Conservation (phyloP, 1,140 invertebrate genomes). For the Zaprionus vittiger region DNA sequence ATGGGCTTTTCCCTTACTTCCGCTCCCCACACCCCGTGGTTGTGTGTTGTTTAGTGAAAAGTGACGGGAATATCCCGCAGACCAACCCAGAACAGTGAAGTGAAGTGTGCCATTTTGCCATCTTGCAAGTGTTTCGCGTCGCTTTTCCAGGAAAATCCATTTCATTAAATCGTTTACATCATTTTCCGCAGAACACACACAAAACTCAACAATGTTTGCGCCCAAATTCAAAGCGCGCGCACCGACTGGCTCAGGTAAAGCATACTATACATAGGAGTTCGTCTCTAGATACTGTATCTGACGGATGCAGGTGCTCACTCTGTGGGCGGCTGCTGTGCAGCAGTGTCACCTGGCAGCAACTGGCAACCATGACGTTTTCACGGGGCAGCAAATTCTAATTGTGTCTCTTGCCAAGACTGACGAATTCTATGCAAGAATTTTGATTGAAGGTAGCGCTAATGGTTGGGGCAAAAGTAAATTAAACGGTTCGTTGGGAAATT, state of each 20-base stretch:
- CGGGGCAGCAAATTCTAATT: conserved; percentile 13
- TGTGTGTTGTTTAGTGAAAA: conserved; percentile 13
- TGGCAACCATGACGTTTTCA: conserved; percentile 75
- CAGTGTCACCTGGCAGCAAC: conserved; percentile 39
- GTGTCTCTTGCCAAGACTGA: conserved; percentile 19
- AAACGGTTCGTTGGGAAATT: conserved; percentile 1
- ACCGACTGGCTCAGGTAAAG: conserved; percentile 88
- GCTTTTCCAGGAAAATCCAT: not conserved
- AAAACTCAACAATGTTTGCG: conserved; percentile 87
- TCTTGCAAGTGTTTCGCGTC: conserved; percentile 18
- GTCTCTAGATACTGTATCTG: conserved; percentile 25
- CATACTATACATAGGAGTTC: conserved; percentile 1
- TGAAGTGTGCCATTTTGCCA: conserved; percentile 25
- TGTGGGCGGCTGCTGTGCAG: not conserved
- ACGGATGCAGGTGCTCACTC: conserved; percentile 37
- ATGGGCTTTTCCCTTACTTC: not conserved
- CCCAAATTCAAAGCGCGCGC: conserved; percentile 92
- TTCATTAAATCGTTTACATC: conserved; percentile 34
- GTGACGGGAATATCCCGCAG: not conserved
- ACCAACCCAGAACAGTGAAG: conserved; percentile 24
- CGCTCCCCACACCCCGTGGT: not conserved
- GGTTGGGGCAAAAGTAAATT: not conserved
- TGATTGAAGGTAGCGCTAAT: conserved; percentile 4
- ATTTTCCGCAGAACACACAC: conserved; percentile 74
- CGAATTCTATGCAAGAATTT: conserved; percentile 40